Evolutionary conservation across 2,888 invertebrate species (phyloP), one percentile per base, ranked within the genome.

Genomic region (Limnephilus marmoratus): DNA sequence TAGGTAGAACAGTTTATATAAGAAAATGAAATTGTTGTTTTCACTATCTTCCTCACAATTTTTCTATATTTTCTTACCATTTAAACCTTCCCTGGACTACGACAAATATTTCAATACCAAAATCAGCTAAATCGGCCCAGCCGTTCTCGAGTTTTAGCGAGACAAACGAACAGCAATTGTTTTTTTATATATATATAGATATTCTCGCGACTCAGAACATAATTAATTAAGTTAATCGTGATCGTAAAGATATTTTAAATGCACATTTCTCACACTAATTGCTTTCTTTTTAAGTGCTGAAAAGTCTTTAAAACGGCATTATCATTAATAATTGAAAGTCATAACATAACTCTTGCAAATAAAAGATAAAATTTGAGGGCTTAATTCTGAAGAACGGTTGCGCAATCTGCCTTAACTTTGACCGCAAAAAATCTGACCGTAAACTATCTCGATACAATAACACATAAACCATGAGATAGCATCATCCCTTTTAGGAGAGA

Each of bases 381-480:
- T 86, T 24, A 86, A 86, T 86, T 86, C 49, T 13, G 12, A 29
- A 49, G 15, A 86, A 29, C 49, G 13, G 13, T 45, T 80, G 1
- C 88, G 34, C 80, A 49, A 89, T 89, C 88, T 81, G n/a, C 81
- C 88, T 81, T 41, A 80, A 68, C 41, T 89, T 45, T 15, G 88
- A 29, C 88, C 88, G 80, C 88, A 89, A 89, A 89, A 87, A 89
- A 86, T 68, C 68, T 89, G 81, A 89, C 81, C 37, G 80, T 89
- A 89, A 89, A 89, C 88, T 89, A 80, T 81, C 88, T 80, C 68
- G 81, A 89, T 89, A 89, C 88, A 89, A 89, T 89, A 89, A 89
- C 88, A 89, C 88, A 89, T 89, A 89, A 89, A 89, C 80, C 37
- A 34, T 37, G 80, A 37, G 88, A 89, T 89, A 89, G 81, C 88